These are phyloP conservation scores for Pocota personata DNA, from an alignment of 2,888 invertebrate genomes.

Conservation along the genomic window DNA sequence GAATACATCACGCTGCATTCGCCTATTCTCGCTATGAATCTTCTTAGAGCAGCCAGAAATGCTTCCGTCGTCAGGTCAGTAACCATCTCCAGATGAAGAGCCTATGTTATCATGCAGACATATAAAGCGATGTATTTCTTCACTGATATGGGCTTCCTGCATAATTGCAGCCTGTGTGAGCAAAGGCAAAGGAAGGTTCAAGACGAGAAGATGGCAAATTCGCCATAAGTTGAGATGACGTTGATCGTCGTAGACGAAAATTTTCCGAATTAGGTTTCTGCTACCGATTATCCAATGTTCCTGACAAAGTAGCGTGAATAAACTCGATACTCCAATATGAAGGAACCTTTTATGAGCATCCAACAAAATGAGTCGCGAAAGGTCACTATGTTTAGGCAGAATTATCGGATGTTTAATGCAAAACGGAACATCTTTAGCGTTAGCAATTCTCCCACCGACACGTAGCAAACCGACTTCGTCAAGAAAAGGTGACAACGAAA, in stretches of 20 bases:
- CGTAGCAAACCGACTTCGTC: slow-evolving; percentile 11
- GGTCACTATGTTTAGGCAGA: no score
- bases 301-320: no score
- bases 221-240: slow-evolving; percentile 35
- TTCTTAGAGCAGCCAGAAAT: no score
- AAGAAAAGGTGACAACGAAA: slow-evolving; percentile 3
- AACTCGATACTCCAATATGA: no score
- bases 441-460: slow-evolving; percentile 6
- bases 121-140: neutral
- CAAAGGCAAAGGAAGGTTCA: neutral
- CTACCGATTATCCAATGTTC: no score
- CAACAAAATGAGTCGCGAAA: no score
- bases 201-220: slow-evolving; percentile 12
- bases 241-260: slow-evolving; percentile 33
- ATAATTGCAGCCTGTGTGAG: neutral
- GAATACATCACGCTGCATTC: neutral
- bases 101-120: slow-evolving; percentile 9
- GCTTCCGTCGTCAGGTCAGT: no score
- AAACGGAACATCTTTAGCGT: neutral
- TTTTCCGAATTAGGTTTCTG: no score
- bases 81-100: no score
- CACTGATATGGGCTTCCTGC: neutral
- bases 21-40: neutral
- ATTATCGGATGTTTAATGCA: no score
- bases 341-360: no score